These are phyloP conservation scores for Andricus quercusramuli DNA, from an alignment of 2,888 invertebrate genomes.

Conservation along the genomic window DNA sequence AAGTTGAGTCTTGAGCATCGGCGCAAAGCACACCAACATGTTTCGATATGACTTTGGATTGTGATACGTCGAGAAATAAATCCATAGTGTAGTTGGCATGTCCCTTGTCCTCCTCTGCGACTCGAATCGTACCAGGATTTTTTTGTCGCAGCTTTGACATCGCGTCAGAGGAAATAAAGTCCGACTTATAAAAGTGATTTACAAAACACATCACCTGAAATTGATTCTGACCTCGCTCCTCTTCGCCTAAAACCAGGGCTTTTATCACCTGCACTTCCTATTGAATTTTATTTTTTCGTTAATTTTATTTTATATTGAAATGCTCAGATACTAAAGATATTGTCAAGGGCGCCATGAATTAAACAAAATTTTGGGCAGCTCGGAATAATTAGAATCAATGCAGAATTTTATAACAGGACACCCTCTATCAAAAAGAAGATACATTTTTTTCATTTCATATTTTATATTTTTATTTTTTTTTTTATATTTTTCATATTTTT, in stretches of 20 bases:
- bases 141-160: slow-evolving; percentile 96
- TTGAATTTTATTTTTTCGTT: slow-evolving; percentile 52
- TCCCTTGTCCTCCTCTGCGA: slow-evolving; percentile 94
- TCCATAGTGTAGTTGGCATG: slow-evolving; percentile 92
- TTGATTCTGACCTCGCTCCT: slow-evolving; percentile 93
- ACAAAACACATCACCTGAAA: slow-evolving; percentile 95
- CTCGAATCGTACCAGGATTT: slow-evolving; percentile 92
- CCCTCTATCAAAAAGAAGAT: too few relatives aligned
- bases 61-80: slow-evolving; percentile 86
- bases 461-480: too few relatives aligned
- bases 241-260: slow-evolving; percentile 93
- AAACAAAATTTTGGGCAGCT: too few relatives aligned
- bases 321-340: too few relatives aligned
- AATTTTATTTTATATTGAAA: not conserved
- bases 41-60: slow-evolving; percentile 85
- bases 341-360: too few relatives aligned
- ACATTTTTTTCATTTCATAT: too few relatives aligned
- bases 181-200: slow-evolving; percentile 92
- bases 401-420: too few relatives aligned
- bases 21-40: slow-evolving; percentile 88
- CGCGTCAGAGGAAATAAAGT: slow-evolving; percentile 97
- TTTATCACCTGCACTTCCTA: slow-evolving; percentile 96
- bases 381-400: too few relatives aligned
- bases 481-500: too few relatives aligned
- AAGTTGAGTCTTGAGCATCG: slow-evolving; percentile 88